These are phyloP conservation scores for Nymphicus hollandicus DNA, from an alignment of 2,113 vertebrate species.

Conservation along the genomic window DNA sequence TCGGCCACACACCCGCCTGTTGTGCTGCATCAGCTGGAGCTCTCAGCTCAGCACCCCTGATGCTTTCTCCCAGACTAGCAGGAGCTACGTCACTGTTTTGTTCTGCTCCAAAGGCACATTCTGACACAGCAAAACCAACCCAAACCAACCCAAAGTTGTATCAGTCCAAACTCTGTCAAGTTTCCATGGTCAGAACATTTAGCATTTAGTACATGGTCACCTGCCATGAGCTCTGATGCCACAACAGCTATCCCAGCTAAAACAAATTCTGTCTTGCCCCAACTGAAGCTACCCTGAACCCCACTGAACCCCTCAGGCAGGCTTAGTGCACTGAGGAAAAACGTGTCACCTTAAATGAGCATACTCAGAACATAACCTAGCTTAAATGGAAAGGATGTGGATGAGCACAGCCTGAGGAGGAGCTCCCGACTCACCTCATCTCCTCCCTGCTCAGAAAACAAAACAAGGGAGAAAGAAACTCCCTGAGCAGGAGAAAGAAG, in stretches of 20 bases:
- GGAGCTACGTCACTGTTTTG: fast-evolving
- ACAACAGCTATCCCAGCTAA: not conserved
- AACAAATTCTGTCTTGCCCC: not conserved
- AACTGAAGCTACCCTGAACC: not conserved
- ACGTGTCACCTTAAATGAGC: not conserved
- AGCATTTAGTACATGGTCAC: not conserved
- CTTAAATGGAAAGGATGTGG: not conserved
- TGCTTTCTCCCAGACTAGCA: not conserved
- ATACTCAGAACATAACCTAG: not conserved
- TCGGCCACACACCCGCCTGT: not conserved
- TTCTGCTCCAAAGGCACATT: not conserved
- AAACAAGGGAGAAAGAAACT: not conserved
- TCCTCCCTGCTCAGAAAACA: not conserved
- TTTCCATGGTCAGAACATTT: not conserved
- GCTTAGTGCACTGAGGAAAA: not conserved
- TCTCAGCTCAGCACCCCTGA: not conserved
- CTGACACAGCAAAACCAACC: not conserved
- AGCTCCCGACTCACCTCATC: not conserved
- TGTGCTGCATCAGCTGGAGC: not conserved
- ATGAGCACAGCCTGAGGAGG: not conserved
- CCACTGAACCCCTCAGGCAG: not conserved
- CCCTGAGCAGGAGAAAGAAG: not conserved
- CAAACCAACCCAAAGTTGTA: not conserved
- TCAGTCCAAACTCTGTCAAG: not conserved
- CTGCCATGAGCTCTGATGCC: not conserved